Evolutionary conservation across 1,140 invertebrate species (phyloP).

Genomic region (Temnothorax curvispinosus): DNA sequence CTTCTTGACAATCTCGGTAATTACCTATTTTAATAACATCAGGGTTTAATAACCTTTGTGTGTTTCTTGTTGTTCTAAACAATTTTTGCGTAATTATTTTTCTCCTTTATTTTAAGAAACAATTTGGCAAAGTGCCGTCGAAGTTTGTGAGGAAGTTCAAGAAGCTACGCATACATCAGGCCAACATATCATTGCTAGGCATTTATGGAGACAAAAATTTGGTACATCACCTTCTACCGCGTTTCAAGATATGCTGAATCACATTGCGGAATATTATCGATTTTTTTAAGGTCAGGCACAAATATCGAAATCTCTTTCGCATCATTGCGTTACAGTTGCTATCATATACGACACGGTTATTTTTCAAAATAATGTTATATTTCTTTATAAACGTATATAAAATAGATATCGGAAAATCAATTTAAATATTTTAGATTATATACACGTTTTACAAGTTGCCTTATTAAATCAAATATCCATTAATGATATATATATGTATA

Average conservation of each 20-base stretch:
- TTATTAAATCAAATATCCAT: conserved; percentile 52
- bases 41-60: background rate
- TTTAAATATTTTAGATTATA: conserved; percentile 27
- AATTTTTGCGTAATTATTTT: background rate
- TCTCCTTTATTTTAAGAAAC: conserved; percentile 79
- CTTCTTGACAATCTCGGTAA: conserved; percentile 80
- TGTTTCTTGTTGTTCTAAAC: background rate
- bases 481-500: conserved; percentile 20
- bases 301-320: background rate
- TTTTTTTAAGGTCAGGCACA: conserved; percentile 74
- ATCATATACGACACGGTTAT: conserved; percentile 18
- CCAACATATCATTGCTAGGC: conserved; percentile 79
- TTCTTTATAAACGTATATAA: background rate
- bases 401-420: background rate
- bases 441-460: conserved; percentile 62
- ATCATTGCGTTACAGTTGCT: conserved; percentile 27
- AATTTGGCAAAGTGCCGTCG: conserved; percentile 83
- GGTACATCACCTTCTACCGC: conserved; percentile 79
- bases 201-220: conserved; percentile 84
- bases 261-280: conserved; percentile 83
- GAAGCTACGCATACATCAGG: conserved; percentile 78
- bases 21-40: background rate
- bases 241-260: conserved; percentile 84
- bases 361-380: background rate
- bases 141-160: conserved; percentile 84